phyloP scores from a whole-genome alignment of 2,113 vertebrate species.

The Cyphotilapia sp. region DNA sequence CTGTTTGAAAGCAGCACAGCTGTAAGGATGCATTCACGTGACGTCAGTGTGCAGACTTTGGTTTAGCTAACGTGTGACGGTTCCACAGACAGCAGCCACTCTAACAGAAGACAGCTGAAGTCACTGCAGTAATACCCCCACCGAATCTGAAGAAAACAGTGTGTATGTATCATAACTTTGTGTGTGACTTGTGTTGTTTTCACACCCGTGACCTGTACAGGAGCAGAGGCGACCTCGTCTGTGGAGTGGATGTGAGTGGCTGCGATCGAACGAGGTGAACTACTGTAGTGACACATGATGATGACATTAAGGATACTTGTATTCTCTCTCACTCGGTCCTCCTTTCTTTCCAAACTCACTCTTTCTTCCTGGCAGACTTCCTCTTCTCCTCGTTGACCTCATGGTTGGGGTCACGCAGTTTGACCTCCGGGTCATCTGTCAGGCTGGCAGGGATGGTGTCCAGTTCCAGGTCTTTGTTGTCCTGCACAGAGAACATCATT shows the following conservation, averaged over 20 bases:
- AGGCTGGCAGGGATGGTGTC: slow-evolving; percentile 96
- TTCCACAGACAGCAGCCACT: neutral
- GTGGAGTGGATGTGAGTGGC: neutral
- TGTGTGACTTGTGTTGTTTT: neutral
- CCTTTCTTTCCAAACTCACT: slow-evolving; percentile 74
- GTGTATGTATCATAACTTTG: neutral
- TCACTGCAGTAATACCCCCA: neutral
- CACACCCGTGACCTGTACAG: neutral
- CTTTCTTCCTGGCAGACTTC: slow-evolving; percentile 96
- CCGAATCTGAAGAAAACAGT: neutral
- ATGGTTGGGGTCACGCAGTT: slow-evolving; percentile 89
- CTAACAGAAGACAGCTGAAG: neutral
- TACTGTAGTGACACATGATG: neutral
- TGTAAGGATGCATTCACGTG: neutral
- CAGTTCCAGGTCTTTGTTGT: slow-evolving; percentile 92
- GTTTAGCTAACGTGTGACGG: neutral
- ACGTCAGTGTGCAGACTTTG: neutral
- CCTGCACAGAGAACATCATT: slow-evolving; percentile 61
- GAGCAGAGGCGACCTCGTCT: neutral
- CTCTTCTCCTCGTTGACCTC: slow-evolving; percentile 97
- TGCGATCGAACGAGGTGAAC: neutral
- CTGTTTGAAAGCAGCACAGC: neutral
- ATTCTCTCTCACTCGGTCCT: neutral
- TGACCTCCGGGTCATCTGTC: slow-evolving; percentile 85
- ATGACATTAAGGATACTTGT: neutral